Evolutionary conservation across 2,797 vertebrate species (phyloP).

Genomic region (Octomys mimax): DNA sequence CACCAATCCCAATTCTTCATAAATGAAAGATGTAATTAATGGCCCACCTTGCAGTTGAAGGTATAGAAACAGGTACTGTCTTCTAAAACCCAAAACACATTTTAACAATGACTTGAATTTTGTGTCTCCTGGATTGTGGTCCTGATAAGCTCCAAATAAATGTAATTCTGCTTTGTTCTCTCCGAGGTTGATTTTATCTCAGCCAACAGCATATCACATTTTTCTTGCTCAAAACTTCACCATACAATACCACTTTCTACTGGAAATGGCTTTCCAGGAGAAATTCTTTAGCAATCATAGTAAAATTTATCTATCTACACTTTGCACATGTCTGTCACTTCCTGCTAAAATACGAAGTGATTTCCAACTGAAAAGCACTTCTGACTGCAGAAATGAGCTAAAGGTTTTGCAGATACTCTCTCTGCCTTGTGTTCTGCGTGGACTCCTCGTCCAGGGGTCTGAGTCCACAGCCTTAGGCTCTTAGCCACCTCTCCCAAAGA

Average conservation of each 20-base stretch:
- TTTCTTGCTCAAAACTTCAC: slow-evolving; percentile 35
- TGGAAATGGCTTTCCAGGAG: slow-evolving; percentile 34
- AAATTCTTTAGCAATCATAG: slow-evolving; percentile 31
- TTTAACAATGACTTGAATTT: neutral
- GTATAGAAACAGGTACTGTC: neutral
- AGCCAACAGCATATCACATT: neutral
- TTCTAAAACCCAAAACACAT: neutral
- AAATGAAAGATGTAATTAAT: neutral
- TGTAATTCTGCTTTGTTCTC: neutral
- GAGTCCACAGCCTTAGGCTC: neutral
- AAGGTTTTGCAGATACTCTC: neutral
- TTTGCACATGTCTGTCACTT: slow-evolving; percentile 36
- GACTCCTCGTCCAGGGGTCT: neutral
- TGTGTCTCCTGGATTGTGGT: neutral
- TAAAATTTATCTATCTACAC: slow-evolving; percentile 19
- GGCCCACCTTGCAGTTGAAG: neutral
- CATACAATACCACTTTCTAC: neutral
- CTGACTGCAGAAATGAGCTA: neutral
- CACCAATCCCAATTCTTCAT: neutral
- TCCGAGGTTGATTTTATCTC: neutral
- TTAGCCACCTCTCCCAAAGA: neutral
- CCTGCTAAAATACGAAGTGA: slow-evolving; percentile 42
- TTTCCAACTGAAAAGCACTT: slow-evolving; percentile 37
- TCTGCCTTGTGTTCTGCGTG: neutral
- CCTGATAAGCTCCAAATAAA: neutral